Conservation (phyloP, 2,113 vertebrate species). For the human region DNA sequence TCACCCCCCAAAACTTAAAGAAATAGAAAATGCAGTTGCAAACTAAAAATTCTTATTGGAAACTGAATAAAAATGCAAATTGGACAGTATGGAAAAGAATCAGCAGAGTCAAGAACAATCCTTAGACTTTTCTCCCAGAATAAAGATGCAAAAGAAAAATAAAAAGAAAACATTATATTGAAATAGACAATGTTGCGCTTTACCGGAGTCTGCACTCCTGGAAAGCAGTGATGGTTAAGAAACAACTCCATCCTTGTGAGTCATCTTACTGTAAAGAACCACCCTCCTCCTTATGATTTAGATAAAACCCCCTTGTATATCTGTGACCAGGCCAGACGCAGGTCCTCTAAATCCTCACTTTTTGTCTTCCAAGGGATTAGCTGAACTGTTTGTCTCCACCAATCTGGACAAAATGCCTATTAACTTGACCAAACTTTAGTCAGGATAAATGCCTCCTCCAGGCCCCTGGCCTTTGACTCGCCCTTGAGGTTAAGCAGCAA, state of each 20-base stretch:
- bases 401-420: background rate
- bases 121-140: background rate
- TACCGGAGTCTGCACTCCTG: background rate
- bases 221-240: background rate
- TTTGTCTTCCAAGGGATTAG: background rate
- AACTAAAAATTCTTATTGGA: background rate
- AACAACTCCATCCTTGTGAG: accelerated
- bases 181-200: background rate
- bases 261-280: background rate
- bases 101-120: background rate
- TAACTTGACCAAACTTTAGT: accelerated
- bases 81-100: background rate
- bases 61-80: background rate
- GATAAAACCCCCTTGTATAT: background rate
- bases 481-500: background rate
- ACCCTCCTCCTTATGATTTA: too few relatives aligned
- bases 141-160: background rate
- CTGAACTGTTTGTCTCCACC: background rate
- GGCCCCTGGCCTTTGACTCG: background rate
- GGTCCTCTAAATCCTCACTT: background rate
- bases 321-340: background rate
- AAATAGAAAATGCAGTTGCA: background rate
- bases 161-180: background rate
- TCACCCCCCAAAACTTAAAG: background rate
- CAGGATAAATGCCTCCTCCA: background rate